These are phyloP conservation scores for Ethmia dodecea DNA, from an alignment of 2,888 invertebrate genomes.

Conservation along the genomic window DNA sequence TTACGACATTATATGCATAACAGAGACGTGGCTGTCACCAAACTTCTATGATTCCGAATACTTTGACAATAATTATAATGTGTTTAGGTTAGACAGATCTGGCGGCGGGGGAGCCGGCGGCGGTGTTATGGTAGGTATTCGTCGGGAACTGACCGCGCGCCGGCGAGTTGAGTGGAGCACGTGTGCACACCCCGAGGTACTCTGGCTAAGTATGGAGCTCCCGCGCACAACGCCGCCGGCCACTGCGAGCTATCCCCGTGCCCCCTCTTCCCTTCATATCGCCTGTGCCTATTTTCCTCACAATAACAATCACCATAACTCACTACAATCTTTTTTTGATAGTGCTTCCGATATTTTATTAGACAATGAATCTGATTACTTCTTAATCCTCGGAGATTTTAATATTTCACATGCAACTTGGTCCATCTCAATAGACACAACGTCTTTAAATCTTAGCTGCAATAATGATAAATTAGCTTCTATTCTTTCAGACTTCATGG, in stretches of 20 bases:
- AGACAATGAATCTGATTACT: not conserved
- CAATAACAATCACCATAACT: no score
- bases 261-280: not conserved
- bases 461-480: constrained; percentile 1
- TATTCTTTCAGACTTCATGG: constrained; percentile 3
- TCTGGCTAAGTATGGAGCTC: not conserved
- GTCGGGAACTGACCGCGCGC: not conserved
- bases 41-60: constrained; percentile 13
- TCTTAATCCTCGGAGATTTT: constrained; percentile 1
- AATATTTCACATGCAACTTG: constrained; percentile 2
- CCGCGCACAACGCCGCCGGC: not conserved
- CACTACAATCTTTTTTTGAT: not conserved
- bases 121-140: constrained; percentile 5
- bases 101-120: constrained; percentile 3
- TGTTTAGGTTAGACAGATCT: constrained; percentile 7
- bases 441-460: not conserved
- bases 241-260: not conserved
- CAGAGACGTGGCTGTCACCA: constrained; percentile 11
- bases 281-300: not conserved
- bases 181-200: not conserved
- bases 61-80: constrained; percentile 10
- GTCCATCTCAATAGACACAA: not conserved
- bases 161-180: no score
- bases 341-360: not conserved
- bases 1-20: constrained; percentile 14